Base-by-base conservation (phyloP, 1,140 invertebrate genomes). In the Onthophagus taurus region DNA sequence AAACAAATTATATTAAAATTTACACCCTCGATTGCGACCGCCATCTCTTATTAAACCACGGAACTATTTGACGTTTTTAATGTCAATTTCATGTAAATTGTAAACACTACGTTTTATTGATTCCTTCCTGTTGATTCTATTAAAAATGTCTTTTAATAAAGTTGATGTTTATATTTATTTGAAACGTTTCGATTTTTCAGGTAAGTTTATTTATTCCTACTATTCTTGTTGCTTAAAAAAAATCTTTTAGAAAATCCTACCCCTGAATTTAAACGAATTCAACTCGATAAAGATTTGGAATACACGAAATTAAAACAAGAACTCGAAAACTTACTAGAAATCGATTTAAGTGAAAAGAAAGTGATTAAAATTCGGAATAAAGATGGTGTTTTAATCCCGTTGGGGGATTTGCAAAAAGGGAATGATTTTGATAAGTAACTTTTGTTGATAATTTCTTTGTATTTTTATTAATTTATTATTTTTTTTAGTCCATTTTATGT, bases 291-390 rank as follows among this genome's bases (percentile, higher is more conserved):
- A 8, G 43, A 53, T 18, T 50, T 56, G 35, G 52, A 57, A 38
- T 61, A 57, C 31, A 46, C 47, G 41, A 33, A 39, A 8, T 47
- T 64, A 12, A 60, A 54, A 35, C 34, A 24, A 11, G 50, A 59
- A 48, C 34, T 64, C 6, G 49, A 55, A 29, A 45, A 51, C 23
- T 45, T 55, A 24, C 61, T 59, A 47, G 44, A 54, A 11, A 46
- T 61, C 19, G 29, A 47, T 17, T 35, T 31, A 11, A 47, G 51
- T 19, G 54, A 60, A 17, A 49, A 57, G 26, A 60, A 60, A 52
- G 60, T 64, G 2, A 57, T 64, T 29, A 64, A 64, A 48, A 41
- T 64, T 4, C 34, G 62, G 23, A 61, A 62, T 38, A 52, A 47
- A 26, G 50, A 60, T 45, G 42, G 48, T 29, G 43, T 53, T 26